These are phyloP conservation scores for Gadopsis marmoratus DNA, from an alignment of 2,797 vertebrate species.

Conservation along the genomic window DNA sequence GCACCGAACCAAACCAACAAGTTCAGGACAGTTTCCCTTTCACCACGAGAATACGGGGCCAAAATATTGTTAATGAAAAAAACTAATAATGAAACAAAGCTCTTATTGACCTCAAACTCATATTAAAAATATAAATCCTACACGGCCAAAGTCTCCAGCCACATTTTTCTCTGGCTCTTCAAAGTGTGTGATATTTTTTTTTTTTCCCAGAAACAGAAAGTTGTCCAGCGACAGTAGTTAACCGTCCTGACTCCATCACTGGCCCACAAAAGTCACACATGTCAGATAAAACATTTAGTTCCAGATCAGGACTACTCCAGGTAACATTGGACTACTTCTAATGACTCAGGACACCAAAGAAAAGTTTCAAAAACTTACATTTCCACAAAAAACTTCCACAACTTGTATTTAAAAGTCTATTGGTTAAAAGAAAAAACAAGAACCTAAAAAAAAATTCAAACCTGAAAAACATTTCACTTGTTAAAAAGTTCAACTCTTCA, in stretches of 20 bases:
- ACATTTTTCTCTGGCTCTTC: neutral
- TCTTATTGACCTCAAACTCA: neutral
- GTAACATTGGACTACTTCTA: constrained; percentile 6
- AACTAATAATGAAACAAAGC: neutral
- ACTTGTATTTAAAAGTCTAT: constrained; percentile 15
- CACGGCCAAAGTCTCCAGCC: neutral
- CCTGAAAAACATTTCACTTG: neutral
- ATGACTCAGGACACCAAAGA: neutral
- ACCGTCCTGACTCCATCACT: neutral
- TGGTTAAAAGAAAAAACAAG: neutral
- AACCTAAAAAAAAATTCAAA: too few relatives aligned
- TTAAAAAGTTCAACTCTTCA: neutral
- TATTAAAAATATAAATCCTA: neutral
- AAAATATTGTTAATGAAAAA: neutral
- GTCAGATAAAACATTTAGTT: neutral
- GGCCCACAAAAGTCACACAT: constrained; percentile 17
- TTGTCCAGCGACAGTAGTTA: neutral
- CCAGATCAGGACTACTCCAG: neutral
- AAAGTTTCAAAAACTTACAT: constrained; percentile 3
- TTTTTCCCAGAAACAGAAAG: neutral
- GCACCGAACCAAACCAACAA: neutral
- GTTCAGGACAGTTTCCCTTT: neutral
- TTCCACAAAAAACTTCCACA: constrained; percentile 13
- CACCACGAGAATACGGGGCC: neutral
- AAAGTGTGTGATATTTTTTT: neutral